Conservation (phyloP, 2,888 invertebrate genomes). For the Melanargia galathea region DNA sequence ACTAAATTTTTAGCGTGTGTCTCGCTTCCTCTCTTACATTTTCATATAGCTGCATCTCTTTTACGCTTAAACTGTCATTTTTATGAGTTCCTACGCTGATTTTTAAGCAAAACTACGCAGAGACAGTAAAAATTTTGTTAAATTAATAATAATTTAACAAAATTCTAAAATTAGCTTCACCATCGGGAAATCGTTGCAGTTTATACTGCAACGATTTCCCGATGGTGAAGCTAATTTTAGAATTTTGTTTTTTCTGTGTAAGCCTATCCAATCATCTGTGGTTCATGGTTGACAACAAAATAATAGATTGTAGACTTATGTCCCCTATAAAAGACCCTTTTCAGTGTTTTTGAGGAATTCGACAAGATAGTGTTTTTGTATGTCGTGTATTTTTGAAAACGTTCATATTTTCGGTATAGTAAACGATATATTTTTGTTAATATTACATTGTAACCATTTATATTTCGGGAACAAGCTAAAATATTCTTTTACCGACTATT, state of each 20-base stretch:
- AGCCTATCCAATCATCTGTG: background rate
- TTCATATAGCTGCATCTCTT: too few relatives aligned
- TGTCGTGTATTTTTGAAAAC: constrained; percentile 16
- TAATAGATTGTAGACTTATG: background rate
- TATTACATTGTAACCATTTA: constrained; percentile 15
- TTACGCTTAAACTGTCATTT: too few relatives aligned
- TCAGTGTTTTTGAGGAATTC: constrained; percentile 33
- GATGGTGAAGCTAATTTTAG: background rate
- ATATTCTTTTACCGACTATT: constrained; percentile 13
- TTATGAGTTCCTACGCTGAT: too few relatives aligned
- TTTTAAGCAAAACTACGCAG: too few relatives aligned
- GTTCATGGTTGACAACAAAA: background rate
- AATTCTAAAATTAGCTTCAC: too few relatives aligned
- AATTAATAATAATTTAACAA: too few relatives aligned
- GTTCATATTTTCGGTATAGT: constrained; percentile 12
- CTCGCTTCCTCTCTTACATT: too few relatives aligned
- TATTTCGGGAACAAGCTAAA: constrained; percentile 22
- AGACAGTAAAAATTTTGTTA: too few relatives aligned
- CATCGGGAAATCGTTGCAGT: too few relatives aligned
- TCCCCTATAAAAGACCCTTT: constrained; percentile 49
- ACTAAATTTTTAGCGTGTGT: too few relatives aligned
- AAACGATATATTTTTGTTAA: constrained; percentile 13
- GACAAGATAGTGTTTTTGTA: constrained; percentile 21
- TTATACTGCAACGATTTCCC: background rate
- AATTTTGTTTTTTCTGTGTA: background rate